Conservation (phyloP, 2,113 vertebrate genomes). For the Thamnaconus septentrionalis region DNA sequence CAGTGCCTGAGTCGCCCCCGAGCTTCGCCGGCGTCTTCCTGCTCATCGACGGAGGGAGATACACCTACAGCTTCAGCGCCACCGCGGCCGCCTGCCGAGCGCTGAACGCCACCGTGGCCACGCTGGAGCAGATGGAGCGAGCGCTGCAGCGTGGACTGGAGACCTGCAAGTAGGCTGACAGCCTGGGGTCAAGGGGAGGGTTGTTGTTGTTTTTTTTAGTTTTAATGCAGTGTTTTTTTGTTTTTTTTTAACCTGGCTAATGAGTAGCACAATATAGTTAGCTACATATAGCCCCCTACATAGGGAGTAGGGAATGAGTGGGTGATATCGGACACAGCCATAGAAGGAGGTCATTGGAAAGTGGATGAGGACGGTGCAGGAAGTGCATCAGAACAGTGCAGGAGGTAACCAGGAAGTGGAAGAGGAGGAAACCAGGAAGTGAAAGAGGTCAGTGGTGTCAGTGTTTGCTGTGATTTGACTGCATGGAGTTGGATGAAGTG, state of each 20-base stretch:
- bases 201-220: background rate
- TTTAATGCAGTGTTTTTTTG: background rate
- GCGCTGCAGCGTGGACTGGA: slow-evolving; percentile 63
- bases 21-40: slow-evolving; percentile 61
- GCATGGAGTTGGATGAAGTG: no score
- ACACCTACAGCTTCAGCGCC: slow-evolving; percentile 60
- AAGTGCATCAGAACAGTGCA: no score
- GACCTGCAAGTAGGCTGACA: slow-evolving; percentile 71
- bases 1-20: background rate
- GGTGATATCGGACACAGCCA: no score
- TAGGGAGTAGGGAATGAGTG: no score
- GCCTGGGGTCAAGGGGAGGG: background rate
- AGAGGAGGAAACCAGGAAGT: no score
- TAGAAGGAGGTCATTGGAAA: no score
- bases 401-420: no score
- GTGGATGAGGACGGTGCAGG: no score
- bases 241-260: background rate
- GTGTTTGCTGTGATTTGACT: no score
- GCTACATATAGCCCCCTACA: no score
- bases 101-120: slow-evolving; percentile 65
- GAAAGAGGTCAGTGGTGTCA: no score
- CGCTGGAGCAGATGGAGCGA: slow-evolving; percentile 53
- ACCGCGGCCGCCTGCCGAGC: slow-evolving; percentile 54
- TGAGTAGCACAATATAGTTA: no score
- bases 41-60: slow-evolving; percentile 35